These are phyloP conservation scores for Cyrtorhinus lividipennis DNA, from an alignment of 1,140 invertebrate species.

Conservation along the genomic window DNA sequence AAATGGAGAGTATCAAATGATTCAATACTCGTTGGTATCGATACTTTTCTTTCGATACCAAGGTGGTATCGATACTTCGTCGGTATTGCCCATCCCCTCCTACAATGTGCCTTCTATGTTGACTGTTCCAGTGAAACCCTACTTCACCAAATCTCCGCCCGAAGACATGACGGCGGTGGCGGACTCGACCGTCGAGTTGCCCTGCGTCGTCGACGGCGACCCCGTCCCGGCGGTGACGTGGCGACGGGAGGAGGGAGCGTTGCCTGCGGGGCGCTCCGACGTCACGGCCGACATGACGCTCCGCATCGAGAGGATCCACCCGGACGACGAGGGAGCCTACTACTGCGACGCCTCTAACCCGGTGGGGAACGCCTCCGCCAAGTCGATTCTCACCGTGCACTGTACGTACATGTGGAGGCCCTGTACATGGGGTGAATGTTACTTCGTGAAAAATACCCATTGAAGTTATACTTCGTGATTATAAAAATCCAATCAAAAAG, in stretches of 20 bases:
- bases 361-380: slow-evolving; percentile 57
- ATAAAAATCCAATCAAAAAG: neutral
- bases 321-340: slow-evolving; percentile 65
- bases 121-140: slow-evolving; percentile 72
- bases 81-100: too few relatives aligned
- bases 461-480: neutral
- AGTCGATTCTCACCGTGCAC: slow-evolving; percentile 57
- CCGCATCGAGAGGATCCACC: slow-evolving; percentile 53
- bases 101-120: too few relatives aligned
- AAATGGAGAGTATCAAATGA: too few relatives aligned
- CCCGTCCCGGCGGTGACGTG: slow-evolving; percentile 77
- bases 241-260: slow-evolving; percentile 72
- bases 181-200: slow-evolving; percentile 68
- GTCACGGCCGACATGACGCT: slow-evolving; percentile 62
- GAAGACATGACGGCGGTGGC: slow-evolving; percentile 66
- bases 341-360: slow-evolving; percentile 66
- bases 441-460: neutral
- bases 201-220: slow-evolving; percentile 78
- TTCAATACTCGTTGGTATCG: too few relatives aligned
- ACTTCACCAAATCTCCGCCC: slow-evolving; percentile 72
- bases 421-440: neutral
- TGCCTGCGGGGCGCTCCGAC: slow-evolving; percentile 56
- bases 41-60: too few relatives aligned
- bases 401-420: too few relatives aligned
- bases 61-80: too few relatives aligned